These are phyloP conservation scores for Platysteira castanea DNA, from an alignment of 2,113 vertebrate species.

Conservation along the genomic window DNA sequence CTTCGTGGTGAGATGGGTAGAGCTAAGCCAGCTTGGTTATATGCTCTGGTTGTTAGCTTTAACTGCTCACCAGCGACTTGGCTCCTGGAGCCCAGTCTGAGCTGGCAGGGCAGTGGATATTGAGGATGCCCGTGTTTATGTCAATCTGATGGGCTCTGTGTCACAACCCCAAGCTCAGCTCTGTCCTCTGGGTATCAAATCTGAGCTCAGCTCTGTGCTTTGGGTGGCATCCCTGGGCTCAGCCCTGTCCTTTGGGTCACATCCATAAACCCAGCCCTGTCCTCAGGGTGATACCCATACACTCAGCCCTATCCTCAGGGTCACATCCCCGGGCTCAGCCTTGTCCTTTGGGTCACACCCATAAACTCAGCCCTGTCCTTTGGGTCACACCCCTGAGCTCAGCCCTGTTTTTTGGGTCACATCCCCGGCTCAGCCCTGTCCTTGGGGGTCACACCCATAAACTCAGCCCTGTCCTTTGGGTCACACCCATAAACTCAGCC, in stretches of 20 bases:
- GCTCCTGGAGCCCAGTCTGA: background rate
- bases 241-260: accelerated
- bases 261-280: accelerated
- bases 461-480: no score
- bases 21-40: background rate
- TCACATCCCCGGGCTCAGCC: accelerated
- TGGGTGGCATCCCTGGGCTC: accelerated
- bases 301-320: accelerated
- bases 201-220: background rate
- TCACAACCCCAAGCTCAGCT: accelerated
- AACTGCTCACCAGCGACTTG: background rate
- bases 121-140: accelerated
- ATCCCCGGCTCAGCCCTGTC: background rate
- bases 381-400: accelerated
- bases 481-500: background rate
- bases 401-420: no score
- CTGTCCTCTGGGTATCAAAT: background rate
- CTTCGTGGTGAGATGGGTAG: accelerated
- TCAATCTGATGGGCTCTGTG: accelerated
- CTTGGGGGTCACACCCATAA: accelerated
- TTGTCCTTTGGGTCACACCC: background rate
- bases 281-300: no score
- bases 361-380: no score
- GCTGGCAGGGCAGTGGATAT: background rate
- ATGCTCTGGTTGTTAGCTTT: background rate